phyloP scores from a whole-genome alignment of 2,888 invertebrate species.

The Melanchra persicariae region DNA sequence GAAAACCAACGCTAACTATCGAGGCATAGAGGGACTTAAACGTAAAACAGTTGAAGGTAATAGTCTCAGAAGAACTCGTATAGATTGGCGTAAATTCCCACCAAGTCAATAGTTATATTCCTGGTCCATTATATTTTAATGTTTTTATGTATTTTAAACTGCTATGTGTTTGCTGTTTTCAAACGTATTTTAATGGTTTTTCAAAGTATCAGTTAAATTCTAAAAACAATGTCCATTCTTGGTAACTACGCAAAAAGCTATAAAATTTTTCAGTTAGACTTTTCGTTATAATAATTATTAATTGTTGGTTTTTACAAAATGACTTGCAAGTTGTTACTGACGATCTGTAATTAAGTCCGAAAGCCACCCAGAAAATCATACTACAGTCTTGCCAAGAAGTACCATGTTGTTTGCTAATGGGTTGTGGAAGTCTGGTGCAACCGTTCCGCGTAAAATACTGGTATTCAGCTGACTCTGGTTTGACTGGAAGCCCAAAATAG shows the following conservation, averaged over 20 bases:
- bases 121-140: conserved; percentile 9
- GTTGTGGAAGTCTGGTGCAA: too few species aligned
- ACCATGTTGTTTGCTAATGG: too few species aligned
- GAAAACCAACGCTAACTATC: conserved; percentile 14
- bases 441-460: too few species aligned
- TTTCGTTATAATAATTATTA: neutral
- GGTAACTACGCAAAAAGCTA: neutral
- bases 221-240: neutral
- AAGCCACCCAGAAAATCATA: too few species aligned
- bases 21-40: neutral
- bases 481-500: too few species aligned
- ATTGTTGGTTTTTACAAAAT: neutral
- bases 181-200: neutral
- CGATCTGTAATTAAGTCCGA: too few species aligned
- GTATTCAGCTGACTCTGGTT: too few species aligned
- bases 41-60: conserved; percentile 12
- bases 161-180: neutral
- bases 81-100: neutral
- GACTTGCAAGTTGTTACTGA: too few species aligned
- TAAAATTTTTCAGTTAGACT: neutral
- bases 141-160: conserved; percentile 3
- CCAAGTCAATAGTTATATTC: neutral
- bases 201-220: neutral
- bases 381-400: too few species aligned
- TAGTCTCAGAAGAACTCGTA: neutral